A percentile compares a stretch with the other conserved stretches of the same genome.
phyloP scores from a whole-genome alignment of 2,113 vertebrate species.

The Acanthochromis polyacanthus region DNA sequence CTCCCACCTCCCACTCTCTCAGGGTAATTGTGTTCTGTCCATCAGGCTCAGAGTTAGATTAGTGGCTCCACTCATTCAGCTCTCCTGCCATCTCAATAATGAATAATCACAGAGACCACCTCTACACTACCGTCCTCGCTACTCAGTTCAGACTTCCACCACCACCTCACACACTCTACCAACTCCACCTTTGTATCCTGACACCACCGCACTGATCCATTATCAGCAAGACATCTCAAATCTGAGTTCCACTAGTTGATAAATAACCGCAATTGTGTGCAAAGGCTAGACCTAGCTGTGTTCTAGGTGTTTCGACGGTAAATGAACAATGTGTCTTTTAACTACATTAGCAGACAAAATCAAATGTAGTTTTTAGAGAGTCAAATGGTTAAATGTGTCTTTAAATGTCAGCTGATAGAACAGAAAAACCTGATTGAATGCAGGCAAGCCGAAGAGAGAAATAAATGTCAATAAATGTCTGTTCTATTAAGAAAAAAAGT shows the following conservation, averaged over 20 bases:
- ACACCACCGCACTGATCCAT: conserved; percentile 10
- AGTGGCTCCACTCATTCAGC: conserved; percentile 65
- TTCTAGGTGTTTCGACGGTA: conserved; percentile 5
- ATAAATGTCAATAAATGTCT: conserved; percentile 22
- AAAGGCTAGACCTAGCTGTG: conserved; percentile 55
- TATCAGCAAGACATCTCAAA: conserved; percentile 36
- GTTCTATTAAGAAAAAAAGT: background rate
- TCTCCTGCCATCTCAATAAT: conserved; percentile 74
- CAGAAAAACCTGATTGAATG: background rate
- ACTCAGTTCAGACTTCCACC: background rate
- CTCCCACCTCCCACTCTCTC: conserved; percentile 60
- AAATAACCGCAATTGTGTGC: conserved; percentile 42
- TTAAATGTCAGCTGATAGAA: conserved; percentile 22
- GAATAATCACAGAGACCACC: conserved; percentile 71
- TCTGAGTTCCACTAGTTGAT: conserved; percentile 45
- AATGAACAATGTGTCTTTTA: conserved; percentile 6
- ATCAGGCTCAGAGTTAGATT: conserved; percentile 81
- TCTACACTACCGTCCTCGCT: conserved; percentile 3
- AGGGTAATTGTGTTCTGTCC: conserved; percentile 77
- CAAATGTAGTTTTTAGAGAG: background rate
- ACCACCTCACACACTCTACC: background rate
- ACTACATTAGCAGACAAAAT: conserved; percentile 3
- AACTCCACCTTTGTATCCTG: conserved; percentile 15
- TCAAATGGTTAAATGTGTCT: background rate
- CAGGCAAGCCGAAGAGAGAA: background rate